Conservation (phyloP, 2,797 vertebrate genomes). For the Sebastes miniatus region DNA sequence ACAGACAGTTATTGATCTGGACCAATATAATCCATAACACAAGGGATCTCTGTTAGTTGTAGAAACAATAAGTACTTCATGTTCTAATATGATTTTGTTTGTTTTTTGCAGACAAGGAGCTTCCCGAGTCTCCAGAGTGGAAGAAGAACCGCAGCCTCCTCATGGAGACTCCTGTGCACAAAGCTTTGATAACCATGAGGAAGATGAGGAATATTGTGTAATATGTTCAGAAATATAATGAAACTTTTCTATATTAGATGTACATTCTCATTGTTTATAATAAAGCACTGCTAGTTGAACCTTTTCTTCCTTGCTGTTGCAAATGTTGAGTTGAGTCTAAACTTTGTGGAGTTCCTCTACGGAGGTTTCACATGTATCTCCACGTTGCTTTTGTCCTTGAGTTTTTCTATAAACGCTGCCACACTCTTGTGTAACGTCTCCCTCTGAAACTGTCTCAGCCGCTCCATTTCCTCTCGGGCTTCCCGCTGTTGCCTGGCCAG, state of each 20-base stretch:
- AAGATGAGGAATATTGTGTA: conserved; percentile 61
- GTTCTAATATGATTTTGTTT: not conserved
- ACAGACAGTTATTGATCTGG: not conserved
- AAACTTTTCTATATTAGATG: not conserved
- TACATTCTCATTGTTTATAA: not conserved
- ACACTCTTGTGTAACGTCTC: conserved; percentile 75
- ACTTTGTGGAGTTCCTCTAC: not conserved
- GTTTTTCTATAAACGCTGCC: conserved; percentile 68
- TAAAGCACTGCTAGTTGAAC: not conserved
- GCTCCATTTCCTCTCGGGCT: conserved; percentile 63
- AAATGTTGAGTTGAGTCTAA: not conserved
- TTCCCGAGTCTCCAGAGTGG: conserved; percentile 72
- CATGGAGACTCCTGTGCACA: conserved; percentile 75
- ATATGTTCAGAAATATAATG: not conserved
- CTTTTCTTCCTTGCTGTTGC: not conserved
- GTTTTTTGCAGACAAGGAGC: conserved; percentile 61
- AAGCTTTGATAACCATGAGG: conserved; percentile 71
- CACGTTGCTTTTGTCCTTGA: conserved; percentile 40
- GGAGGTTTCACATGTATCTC: not conserved
- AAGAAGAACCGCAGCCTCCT: conserved; percentile 67
- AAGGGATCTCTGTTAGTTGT: not conserved
- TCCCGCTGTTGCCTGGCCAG: conserved; percentile 55
- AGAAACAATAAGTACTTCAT: not conserved
- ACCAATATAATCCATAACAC: not conserved
- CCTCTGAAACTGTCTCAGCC: conserved; percentile 56